phyloP scores from a whole-genome alignment of 2,888 invertebrate species.

The Proisotoma minuta region DNA sequence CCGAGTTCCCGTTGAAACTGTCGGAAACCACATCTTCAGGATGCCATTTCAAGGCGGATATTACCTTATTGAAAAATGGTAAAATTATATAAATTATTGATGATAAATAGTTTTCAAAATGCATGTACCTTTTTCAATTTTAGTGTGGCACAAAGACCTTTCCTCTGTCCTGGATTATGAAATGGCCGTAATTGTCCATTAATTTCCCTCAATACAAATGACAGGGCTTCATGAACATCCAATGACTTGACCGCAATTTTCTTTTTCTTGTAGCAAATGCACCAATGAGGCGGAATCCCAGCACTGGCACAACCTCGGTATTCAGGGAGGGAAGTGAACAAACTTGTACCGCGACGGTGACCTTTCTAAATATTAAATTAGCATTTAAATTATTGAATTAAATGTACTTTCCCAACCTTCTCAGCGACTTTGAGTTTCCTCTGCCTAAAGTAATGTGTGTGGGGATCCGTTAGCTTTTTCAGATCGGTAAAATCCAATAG shows the following conservation, averaged over 20 bases:
- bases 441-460: neutral
- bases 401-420: too few species aligned
- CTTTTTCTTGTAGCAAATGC: constrained; percentile 71
- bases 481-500: constrained; percentile 61
- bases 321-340: constrained; percentile 67
- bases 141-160: neutral
- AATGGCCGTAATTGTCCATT: neutral
- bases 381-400: too few species aligned
- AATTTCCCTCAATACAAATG: neutral
- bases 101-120: constrained; percentile 11
- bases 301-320: constrained; percentile 72
- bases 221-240: neutral
- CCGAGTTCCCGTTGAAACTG: constrained; percentile 6
- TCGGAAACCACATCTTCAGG: neutral
- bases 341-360: constrained; percentile 61
- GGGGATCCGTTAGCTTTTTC: constrained; percentile 6
- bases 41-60: constrained; percentile 5
- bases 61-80: too few species aligned
- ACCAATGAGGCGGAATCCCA: constrained; percentile 77
- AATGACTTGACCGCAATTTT: constrained; percentile 51
- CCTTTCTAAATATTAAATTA: constrained; percentile 1
- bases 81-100: neutral
- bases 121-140: neutral
- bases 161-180: too few species aligned
- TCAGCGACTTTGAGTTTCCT: constrained; percentile 13